Percentiles rank a stretch among this genome's conserved stretches.
Conservation (phyloP, 23 tunicate genomes). For the Diplosoma virens region DNA sequence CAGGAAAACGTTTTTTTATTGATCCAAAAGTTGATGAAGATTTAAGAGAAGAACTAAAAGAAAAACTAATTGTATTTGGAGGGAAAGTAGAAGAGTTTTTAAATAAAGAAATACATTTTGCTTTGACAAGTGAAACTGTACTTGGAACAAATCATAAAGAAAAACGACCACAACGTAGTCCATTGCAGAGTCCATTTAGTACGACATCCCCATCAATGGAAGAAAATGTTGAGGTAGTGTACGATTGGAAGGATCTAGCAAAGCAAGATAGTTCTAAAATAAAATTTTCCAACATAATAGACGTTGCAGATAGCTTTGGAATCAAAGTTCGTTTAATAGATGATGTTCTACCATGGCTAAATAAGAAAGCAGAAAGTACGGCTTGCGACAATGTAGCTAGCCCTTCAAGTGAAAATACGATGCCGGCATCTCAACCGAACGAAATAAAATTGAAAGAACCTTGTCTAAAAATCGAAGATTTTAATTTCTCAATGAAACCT, state of each 20-base stretch:
- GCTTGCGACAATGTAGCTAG: no score
- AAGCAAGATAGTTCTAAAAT: slow-evolving; percentile 21
- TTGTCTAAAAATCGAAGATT: slow-evolving; percentile 44
- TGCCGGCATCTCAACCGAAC: no score
- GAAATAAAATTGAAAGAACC: slow-evolving; percentile 34
- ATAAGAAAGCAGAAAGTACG: slow-evolving; percentile 38
- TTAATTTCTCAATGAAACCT: slow-evolving; percentile 38
- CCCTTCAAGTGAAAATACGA: no score
- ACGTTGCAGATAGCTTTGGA: slow-evolving; percentile 39
- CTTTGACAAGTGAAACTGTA: slow-evolving; percentile 21
- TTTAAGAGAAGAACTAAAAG: background rate
- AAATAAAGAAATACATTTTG: slow-evolving; percentile 43
- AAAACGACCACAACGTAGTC: no score
- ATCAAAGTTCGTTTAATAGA: slow-evolving; percentile 29
- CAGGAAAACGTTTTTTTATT: slow-evolving; percentile 50
- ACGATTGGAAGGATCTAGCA: slow-evolving; percentile 40
- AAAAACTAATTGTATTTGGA: slow-evolving; percentile 29
- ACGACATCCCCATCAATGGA: slow-evolving; percentile 11
- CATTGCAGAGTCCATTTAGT: slow-evolving; percentile 3
- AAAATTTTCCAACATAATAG: background rate
- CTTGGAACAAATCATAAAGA: background rate
- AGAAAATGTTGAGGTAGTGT: no score
- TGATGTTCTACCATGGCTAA: slow-evolving; percentile 30
- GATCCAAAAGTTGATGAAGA: slow-evolving; percentile 53
- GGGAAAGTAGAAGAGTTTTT: slow-evolving; percentile 59